Percentiles rank a stretch among this genome's conserved stretches.
Conservation (phyloP, 2,113 vertebrate species). For the Burhinus bistriatus region DNA sequence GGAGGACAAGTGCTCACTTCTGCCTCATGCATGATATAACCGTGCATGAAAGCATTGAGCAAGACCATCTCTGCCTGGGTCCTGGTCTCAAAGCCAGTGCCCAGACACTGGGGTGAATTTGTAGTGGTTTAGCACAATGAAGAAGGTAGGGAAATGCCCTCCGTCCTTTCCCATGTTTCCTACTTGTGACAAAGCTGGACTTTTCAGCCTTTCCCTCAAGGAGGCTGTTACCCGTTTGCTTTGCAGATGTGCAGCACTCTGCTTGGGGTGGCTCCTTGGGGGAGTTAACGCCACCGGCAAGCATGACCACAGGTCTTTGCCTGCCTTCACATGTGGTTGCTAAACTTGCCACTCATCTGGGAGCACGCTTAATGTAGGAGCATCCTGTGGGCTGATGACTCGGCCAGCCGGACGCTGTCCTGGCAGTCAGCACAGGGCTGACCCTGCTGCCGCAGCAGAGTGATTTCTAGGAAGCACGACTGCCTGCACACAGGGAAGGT, state of each 20-base stretch:
- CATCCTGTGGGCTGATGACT: rapidly evolving
- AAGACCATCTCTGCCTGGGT: not conserved
- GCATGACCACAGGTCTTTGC: not conserved
- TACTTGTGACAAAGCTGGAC: not conserved
- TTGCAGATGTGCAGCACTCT: not conserved
- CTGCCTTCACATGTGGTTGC: not conserved
- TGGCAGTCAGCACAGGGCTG: rapidly evolving
- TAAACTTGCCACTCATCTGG: rapidly evolving
- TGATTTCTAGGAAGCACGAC: not conserved
- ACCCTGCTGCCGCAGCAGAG: rapidly evolving
- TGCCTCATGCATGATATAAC: not conserved
- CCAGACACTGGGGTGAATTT: not conserved
- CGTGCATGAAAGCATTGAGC: rapidly evolving
- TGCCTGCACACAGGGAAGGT: not conserved
- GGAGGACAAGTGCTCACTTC: not conserved
- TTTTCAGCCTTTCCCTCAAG: not conserved
- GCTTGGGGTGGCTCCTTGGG: not conserved
- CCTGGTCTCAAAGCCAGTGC: not conserved
- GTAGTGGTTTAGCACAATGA: not conserved
- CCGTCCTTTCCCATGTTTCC: not conserved
- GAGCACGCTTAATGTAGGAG: not conserved
- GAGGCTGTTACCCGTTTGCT: not conserved
- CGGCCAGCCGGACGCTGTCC: rapidly evolving
- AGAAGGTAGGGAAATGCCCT: not conserved
- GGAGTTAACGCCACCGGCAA: rapidly evolving